Evolutionary conservation across 2,113 vertebrate genomes (phyloP), one percentile per base, ranked within the genome.

Genomic region (Rafetus swinhoei): DNA sequence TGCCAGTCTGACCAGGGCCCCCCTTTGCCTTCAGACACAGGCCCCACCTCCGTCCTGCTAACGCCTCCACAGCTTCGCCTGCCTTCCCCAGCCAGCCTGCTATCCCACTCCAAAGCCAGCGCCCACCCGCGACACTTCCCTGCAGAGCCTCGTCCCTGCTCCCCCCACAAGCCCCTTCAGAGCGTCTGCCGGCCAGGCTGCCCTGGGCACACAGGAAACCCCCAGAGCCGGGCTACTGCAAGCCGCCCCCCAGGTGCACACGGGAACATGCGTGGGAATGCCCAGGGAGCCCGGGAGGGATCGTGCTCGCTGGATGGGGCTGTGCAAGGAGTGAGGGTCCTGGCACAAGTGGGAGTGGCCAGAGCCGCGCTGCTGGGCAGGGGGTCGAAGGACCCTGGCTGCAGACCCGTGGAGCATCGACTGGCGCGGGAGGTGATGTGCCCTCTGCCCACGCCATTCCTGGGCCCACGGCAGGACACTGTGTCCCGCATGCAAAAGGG

Each of bases 191-290:
- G 2, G 32, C 32, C 32, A n/a, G 16, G 65, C 35, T 60, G 32
- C n/a, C 29, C 32, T 19, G 29, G 24, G n/a, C 19, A 54, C 62
- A 76, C 69, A 39, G n/a, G 12, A 2, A 2, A 45, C 57, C 87
- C 72, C 9, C 77, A 39, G 16, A 35, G 1, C 14, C 16, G 24
- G 57, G 24, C 24, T 59, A 22, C 57, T 59, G 57, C 57, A 59
- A 59, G 24, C 25, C 9, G 32, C n/a, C 54, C 87, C 72, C 9
- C 24, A 5, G 79, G 1, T 59, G 27, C 85, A 11, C 25, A 77
- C 25, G 15, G 69, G 25, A 77, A 19, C 55, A n/a, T 59, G 55
- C 32, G 16, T 7, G 32, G 11, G 35, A 10, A 0, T 0, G 3
- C 39, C 39, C 39, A 45, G 39, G 32, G 15, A 69, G 18, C 29